phyloP scores from a whole-genome alignment of 2,113 vertebrate genomes.

The Caloenas nicobarica region DNA sequence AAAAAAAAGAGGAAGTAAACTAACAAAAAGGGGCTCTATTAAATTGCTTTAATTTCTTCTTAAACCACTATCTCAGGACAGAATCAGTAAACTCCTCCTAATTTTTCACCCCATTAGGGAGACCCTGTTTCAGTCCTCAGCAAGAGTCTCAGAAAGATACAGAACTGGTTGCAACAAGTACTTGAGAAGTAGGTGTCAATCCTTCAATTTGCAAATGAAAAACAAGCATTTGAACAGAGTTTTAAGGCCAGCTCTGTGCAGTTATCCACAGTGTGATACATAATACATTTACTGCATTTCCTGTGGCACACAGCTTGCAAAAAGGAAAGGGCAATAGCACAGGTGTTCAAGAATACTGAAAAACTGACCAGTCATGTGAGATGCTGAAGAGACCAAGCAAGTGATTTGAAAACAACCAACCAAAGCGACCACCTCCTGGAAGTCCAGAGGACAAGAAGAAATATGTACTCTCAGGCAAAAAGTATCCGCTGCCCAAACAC shows the following conservation, averaged over 20 bases:
- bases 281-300: not conserved
- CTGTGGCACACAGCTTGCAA: not conserved
- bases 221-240: not conserved
- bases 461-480: not conserved
- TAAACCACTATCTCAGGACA: not conserved
- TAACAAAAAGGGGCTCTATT: not conserved
- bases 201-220: not conserved
- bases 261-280: not conserved
- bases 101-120: not conserved
- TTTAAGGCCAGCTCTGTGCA: not conserved
- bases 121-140: not conserved
- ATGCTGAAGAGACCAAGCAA: not conserved
- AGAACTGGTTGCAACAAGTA: not conserved
- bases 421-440: not conserved
- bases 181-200: not conserved
- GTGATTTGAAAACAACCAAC: not conserved
- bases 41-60: not conserved
- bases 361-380: rapidly evolving
- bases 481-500: not conserved
- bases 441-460: not conserved
- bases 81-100: not conserved
- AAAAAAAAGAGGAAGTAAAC: not conserved
- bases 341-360: not conserved
- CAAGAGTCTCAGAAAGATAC: not conserved
- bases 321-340: not conserved